Percentiles rank a stretch among this genome's conserved stretches.
phyloP scores from a whole-genome alignment of 2,113 vertebrate species.

The Etia nguti region DNA sequence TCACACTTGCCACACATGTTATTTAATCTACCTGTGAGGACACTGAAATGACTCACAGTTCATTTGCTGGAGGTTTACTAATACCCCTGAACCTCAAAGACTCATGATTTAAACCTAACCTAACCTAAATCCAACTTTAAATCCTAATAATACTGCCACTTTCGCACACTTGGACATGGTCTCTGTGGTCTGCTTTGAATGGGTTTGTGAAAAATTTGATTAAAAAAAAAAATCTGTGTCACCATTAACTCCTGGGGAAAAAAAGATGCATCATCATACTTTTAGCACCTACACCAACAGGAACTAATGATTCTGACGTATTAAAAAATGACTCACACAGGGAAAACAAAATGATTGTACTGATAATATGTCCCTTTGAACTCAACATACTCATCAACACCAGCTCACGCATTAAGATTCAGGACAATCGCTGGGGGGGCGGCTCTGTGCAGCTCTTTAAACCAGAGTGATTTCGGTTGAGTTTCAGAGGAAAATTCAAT shows the following conservation, averaged over 20 bases:
- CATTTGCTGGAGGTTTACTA: background rate
- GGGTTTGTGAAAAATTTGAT: background rate
- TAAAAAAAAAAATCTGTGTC: background rate
- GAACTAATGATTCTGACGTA: background rate
- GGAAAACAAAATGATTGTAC: background rate
- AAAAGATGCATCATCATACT: background rate
- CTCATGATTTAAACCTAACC: background rate
- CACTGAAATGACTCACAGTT: background rate
- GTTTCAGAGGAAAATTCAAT: background rate
- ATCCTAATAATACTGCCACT: background rate
- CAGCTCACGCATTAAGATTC: background rate
- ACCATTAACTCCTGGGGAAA: background rate
- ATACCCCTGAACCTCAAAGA: background rate
- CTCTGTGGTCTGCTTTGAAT: background rate
- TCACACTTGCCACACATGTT: conserved; percentile 30
- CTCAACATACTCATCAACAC: background rate
- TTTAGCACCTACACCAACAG: background rate
- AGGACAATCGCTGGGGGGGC: background rate
- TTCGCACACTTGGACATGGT: background rate
- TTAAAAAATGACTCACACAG: background rate
- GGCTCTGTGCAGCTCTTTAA: background rate
- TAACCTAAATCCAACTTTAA: background rate
- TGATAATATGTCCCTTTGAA: background rate
- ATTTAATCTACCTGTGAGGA: conserved; percentile 29
- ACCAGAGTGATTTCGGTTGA: background rate